Percentiles rank a stretch among this genome's conserved stretches.
phyloP scores from a whole-genome alignment of 1,140 invertebrate genomes.

The Danaus plexippus region DNA sequence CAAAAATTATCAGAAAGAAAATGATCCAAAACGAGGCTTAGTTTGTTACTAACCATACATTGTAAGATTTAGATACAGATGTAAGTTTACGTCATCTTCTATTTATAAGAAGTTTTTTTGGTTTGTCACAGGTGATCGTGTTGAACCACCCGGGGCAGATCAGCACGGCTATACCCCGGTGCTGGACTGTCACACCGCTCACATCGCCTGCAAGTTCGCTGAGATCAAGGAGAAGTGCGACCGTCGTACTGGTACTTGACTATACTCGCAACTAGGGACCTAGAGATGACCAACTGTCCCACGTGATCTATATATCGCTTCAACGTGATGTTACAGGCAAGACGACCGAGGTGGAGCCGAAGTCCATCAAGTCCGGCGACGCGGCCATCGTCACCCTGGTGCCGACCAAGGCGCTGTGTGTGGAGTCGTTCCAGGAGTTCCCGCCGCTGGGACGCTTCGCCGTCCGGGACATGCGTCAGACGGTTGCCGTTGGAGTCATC shows the following conservation, averaged over 20 bases:
- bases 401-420: conserved; percentile 96
- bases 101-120: too few relatives aligned
- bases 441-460: conserved; percentile 98
- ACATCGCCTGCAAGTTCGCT: conserved; percentile 98
- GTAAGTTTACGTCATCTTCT: too few relatives aligned
- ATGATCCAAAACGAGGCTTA: too few relatives aligned
- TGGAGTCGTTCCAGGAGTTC: conserved; percentile 98
- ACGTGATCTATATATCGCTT: too few relatives aligned
- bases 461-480: conserved; percentile 99
- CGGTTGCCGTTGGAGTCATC: conserved; percentile 98
- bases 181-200: conserved; percentile 98
- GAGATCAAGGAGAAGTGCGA: conserved; percentile 99
- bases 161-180: conserved; percentile 96
- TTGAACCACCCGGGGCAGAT: conserved; percentile 99
- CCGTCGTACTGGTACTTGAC: conserved; percentile 83
- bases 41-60: too few relatives aligned
- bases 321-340: conserved; percentile 71
- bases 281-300: neutral
- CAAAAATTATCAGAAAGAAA: too few relatives aligned
- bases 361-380: conserved; percentile 95
- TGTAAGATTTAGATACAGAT: too few relatives aligned
- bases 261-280: neutral
- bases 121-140: conserved; percentile 85
- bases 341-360: conserved; percentile 87
- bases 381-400: conserved; percentile 94